These are phyloP conservation scores for Myocastor coypus DNA, from an alignment of 2,113 vertebrate species.

Conservation along the genomic window DNA sequence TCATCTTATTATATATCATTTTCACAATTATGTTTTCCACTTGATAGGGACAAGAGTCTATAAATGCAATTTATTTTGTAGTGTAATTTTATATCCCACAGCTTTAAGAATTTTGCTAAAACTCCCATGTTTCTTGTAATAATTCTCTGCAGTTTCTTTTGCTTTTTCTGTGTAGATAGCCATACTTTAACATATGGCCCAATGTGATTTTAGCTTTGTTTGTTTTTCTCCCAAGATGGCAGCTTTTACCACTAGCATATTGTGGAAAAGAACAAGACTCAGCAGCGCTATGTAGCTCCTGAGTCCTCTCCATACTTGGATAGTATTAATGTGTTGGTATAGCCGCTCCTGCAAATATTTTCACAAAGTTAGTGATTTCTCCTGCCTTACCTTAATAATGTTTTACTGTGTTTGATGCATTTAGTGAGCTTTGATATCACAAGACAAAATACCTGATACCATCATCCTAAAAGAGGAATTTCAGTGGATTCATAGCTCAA, in stretches of 20 bases:
- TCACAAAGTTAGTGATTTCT: not conserved
- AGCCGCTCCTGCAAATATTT: not conserved
- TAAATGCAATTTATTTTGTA: not conserved
- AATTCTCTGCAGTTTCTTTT: not conserved
- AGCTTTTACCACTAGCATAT: not conserved
- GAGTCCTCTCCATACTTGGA: not conserved
- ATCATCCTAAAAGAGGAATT: not conserved
- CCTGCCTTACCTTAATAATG: not conserved
- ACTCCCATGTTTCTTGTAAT: not conserved
- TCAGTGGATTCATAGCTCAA: not conserved
- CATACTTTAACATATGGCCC: not conserved
- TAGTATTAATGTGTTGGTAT: not conserved
- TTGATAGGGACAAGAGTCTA: not conserved
- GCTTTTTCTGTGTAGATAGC: not conserved
- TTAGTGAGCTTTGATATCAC: not conserved
- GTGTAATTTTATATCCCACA: not conserved
- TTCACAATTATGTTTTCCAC: slow-evolving; percentile 19
- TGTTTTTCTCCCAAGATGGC: not conserved
- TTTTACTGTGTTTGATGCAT: not conserved
- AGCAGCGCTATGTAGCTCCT: not conserved
- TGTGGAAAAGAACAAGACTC: not conserved
- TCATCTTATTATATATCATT: not conserved
- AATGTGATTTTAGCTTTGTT: not conserved
- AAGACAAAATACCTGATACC: not conserved
- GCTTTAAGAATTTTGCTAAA: slow-evolving; percentile 42